Evolutionary conservation across 2,888 invertebrate species (phyloP).

Genomic region (Sthenelais limicola): DNA sequence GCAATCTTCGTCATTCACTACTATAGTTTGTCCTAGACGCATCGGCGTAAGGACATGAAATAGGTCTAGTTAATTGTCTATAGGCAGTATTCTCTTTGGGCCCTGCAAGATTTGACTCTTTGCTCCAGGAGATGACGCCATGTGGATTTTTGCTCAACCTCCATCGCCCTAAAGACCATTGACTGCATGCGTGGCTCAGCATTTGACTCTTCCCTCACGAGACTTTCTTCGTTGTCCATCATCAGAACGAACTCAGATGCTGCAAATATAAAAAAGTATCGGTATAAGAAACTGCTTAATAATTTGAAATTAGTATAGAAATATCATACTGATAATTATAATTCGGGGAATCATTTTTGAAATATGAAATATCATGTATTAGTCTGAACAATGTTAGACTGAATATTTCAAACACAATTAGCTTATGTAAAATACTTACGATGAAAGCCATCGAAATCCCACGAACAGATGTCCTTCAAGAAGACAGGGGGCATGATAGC

Average conservation of each 20-base stretch:
- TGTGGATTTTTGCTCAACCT: constrained; percentile 63
- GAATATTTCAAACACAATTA: too few species aligned
- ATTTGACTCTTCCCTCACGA: neutral
- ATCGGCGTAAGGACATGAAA: too few species aligned
- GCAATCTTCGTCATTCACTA: too few species aligned
- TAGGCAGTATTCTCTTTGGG: constrained; percentile 31
- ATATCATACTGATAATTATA: neutral
- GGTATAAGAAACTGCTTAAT: neutral
- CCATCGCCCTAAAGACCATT: constrained; percentile 58
- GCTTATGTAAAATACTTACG: constrained; percentile 33
- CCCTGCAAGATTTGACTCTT: constrained; percentile 55
- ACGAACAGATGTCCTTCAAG: constrained; percentile 21
- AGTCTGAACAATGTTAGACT: too few species aligned
- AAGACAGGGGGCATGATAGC: constrained; percentile 31
- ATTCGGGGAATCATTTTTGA: neutral
- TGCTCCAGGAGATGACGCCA: constrained; percentile 68
- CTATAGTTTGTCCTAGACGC: too few species aligned
- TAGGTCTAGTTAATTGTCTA: too few species aligned
- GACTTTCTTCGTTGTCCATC: constrained; percentile 34
- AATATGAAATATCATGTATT: too few species aligned
- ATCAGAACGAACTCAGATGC: constrained; percentile 40
- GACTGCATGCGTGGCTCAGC: constrained; percentile 25
- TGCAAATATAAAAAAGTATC: constrained; percentile 4
- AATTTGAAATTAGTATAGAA: neutral
- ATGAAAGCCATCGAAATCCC: constrained; percentile 35